Evolutionary conservation across 2,797 vertebrate genomes (phyloP).

Genomic region (Sebastes trivittatus): DNA sequence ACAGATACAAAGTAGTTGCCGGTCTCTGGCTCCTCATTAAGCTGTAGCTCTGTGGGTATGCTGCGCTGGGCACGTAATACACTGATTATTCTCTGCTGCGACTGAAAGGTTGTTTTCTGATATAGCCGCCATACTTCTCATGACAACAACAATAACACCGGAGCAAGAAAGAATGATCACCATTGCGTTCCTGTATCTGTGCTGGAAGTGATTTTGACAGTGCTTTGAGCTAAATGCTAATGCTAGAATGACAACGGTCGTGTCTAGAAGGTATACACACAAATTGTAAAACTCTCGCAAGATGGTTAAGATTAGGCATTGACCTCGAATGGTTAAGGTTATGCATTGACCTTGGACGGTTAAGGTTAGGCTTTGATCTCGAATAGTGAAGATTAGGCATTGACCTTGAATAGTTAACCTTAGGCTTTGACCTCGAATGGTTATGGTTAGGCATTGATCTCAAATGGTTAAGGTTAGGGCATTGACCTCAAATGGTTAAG

Average conservation of each 20-base stretch:
- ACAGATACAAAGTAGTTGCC: too few relatives aligned
- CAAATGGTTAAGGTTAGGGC: too few relatives aligned
- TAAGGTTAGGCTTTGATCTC: too few relatives aligned
- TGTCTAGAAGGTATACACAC: not conserved
- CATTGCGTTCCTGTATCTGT: not conserved
- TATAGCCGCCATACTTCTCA: not conserved
- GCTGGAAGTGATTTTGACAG: not conserved
- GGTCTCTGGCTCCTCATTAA: not conserved
- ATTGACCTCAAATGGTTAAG: too few relatives aligned
- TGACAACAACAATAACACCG: not conserved
- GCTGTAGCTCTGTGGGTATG: not conserved
- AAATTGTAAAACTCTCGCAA: too few relatives aligned
- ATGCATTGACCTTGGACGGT: too few relatives aligned
- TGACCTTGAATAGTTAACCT: too few relatives aligned
- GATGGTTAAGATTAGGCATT: too few relatives aligned
- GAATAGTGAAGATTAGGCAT: too few relatives aligned
- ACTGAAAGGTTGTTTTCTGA: not conserved
- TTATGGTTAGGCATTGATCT: too few relatives aligned
- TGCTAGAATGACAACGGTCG: not conserved
- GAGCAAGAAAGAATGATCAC: not conserved
- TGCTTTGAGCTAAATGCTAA: not conserved
- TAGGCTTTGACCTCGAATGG: too few relatives aligned
- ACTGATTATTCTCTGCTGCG: not conserved
- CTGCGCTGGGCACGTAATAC: not conserved
- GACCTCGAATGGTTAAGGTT: too few relatives aligned